Evolutionary conservation across 1,140 invertebrate genomes (phyloP).

Genomic region (Choristoneura fumiferana): DNA sequence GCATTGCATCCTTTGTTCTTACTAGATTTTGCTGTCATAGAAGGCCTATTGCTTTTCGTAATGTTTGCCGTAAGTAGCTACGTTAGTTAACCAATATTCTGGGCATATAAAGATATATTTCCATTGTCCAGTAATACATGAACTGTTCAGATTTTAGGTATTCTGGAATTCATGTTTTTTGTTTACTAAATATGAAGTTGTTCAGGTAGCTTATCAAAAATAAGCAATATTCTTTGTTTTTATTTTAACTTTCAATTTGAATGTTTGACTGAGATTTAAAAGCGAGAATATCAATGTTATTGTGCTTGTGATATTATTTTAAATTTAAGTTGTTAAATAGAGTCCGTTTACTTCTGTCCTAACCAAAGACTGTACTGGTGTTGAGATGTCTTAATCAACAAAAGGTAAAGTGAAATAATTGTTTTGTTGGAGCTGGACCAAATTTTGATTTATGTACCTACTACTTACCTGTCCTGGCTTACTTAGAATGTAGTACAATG

Average conservation of each 20-base stretch:
- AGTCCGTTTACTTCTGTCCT: conserved; percentile 65
- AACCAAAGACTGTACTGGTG: conserved; percentile 74
- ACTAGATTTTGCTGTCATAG: conserved; percentile 30
- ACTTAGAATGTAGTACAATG: background rate
- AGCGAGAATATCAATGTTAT: conserved; percentile 44
- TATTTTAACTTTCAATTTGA: background rate
- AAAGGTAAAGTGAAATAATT: conserved; percentile 29
- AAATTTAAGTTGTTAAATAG: conserved; percentile 56
- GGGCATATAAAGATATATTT: too few species aligned
- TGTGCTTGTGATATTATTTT: conserved; percentile 72
- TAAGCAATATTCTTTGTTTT: conserved; percentile 1
- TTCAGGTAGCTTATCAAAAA: conserved; percentile 1
- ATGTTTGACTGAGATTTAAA: conserved; percentile 55
- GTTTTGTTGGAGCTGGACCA: conserved; percentile 69
- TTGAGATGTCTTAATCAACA: conserved; percentile 58
- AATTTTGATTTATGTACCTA: conserved; percentile 51
- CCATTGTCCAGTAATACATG: too few species aligned
- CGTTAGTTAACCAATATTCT: background rate
- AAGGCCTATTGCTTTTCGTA: conserved; percentile 33
- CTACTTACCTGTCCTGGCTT: conserved; percentile 3
- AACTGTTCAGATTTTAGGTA: too few species aligned
- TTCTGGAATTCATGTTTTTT: conserved; percentile 3
- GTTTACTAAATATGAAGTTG: background rate
- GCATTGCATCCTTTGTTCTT: conserved; percentile 66
- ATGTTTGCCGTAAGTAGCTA: conserved; percentile 21